Evolutionary conservation across 2,888 invertebrate genomes (phyloP).

Genomic region (Sesia bembeciformis): DNA sequence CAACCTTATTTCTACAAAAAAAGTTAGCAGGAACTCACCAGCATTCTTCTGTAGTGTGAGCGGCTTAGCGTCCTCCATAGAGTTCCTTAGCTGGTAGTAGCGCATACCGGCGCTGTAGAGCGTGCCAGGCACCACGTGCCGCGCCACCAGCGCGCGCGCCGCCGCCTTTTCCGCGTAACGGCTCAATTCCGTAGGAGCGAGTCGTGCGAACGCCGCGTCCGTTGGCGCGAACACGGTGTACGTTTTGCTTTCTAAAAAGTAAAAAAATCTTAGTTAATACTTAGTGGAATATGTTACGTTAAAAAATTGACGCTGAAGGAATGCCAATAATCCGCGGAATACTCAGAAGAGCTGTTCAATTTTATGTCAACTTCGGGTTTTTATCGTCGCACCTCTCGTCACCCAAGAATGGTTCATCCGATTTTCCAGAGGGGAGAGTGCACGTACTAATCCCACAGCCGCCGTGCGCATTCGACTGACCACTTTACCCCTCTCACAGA

Average conservation of each 20-base stretch:
- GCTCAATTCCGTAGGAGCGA: constrained; percentile 76
- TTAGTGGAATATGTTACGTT: too few species aligned
- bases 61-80: constrained; percentile 82
- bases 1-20: too few species aligned
- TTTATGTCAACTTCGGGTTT: too few species aligned
- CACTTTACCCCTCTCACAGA: not conserved
- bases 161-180: constrained; percentile 76
- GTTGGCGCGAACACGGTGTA: constrained; percentile 91
- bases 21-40: constrained; percentile 57
- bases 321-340: too few species aligned
- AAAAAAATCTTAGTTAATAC: not conserved
- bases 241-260: constrained; percentile 81
- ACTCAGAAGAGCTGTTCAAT: too few species aligned
- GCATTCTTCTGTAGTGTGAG: constrained; percentile 87
- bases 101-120: constrained; percentile 90
- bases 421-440: too few species aligned
- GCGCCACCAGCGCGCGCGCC: constrained; percentile 82
- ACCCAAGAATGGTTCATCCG: too few species aligned
- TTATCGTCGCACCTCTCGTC: too few species aligned
- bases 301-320: too few species aligned
- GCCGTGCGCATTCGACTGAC: too few species aligned
- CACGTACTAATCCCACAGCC: too few species aligned
- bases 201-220: constrained; percentile 83
- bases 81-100: constrained; percentile 89
- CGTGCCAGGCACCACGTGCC: constrained; percentile 84